phyloP scores from a whole-genome alignment of 2,797 vertebrate species.

The Melopsittacus undulatus region DNA sequence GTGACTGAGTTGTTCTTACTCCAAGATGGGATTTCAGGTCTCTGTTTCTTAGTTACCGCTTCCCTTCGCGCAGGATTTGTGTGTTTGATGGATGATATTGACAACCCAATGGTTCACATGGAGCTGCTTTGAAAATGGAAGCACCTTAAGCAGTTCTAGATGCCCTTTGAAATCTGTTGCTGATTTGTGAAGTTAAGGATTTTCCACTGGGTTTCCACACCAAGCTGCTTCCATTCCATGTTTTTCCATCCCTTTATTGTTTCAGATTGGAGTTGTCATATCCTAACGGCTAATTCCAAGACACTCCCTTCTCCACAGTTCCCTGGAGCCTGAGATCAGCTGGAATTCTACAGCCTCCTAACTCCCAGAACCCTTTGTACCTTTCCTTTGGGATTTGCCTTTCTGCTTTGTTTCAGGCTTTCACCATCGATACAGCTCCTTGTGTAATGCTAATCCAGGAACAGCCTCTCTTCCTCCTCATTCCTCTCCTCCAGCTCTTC shows the following conservation, averaged over 20 bases:
- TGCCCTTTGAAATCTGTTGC: neutral
- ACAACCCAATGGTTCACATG: neutral
- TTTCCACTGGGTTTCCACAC: neutral
- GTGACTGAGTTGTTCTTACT: slow-evolving; percentile 42
- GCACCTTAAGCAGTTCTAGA: neutral
- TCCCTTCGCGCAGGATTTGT: neutral
- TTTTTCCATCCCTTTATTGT: neutral
- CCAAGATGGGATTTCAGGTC: neutral
- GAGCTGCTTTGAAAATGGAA: neutral
- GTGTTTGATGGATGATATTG: neutral
- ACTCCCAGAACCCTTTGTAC: slow-evolving; percentile 20
- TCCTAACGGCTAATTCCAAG: neutral
- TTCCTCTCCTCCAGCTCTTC: neutral
- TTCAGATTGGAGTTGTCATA: neutral
- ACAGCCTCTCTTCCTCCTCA: neutral
- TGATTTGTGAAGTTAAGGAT: accelerated
- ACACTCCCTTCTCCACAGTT: neutral
- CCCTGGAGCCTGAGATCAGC: slow-evolving; percentile 37
- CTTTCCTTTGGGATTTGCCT: slow-evolving; percentile 19
- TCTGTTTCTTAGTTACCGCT: slow-evolving; percentile 33
- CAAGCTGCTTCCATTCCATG: neutral
- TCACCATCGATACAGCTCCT: neutral
- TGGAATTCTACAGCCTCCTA: neutral
- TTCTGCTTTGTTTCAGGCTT: slow-evolving; percentile 9
- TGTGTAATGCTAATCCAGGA: neutral